Percentiles rank a stretch among this genome's conserved stretches.
Conservation (phyloP, 2,888 invertebrate species). For the Dromius quadrimaculatus region DNA sequence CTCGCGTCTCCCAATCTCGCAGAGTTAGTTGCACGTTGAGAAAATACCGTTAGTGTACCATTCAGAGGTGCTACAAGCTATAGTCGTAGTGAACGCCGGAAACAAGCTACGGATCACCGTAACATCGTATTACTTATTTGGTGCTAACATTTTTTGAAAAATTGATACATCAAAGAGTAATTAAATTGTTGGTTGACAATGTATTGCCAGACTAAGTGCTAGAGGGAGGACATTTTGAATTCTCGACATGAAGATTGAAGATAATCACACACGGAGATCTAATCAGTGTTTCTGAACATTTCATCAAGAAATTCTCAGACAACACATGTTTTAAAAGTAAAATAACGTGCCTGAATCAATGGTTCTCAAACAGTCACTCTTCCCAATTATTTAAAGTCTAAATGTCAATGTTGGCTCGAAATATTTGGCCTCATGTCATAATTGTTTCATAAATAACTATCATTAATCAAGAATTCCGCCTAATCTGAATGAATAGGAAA, state of each 20-base stretch:
- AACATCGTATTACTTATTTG: slow-evolving; percentile 15
- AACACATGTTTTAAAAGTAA: too few species aligned
- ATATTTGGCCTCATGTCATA: too few species aligned
- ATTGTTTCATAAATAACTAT: too few species aligned
- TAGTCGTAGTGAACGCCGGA: not conserved
- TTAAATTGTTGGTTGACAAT: slow-evolving; percentile 33
- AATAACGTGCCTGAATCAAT: too few species aligned
- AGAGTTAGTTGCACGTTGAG: slow-evolving; percentile 28
- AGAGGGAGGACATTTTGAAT: slow-evolving; percentile 21
- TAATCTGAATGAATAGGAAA: too few species aligned
- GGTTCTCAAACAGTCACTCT: too few species aligned
- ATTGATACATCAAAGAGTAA: slow-evolving; percentile 26
- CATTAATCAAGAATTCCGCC: too few species aligned
- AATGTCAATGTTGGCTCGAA: too few species aligned
- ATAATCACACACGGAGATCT: not conserved
- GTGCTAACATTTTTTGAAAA: slow-evolving; percentile 11
- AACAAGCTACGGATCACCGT: not conserved
- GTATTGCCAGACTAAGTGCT: not conserved
- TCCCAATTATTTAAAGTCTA: too few species aligned
- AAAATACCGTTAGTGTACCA: slow-evolving; percentile 30
- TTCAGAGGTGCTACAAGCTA: slow-evolving; percentile 12
- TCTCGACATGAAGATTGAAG: slow-evolving; percentile 5
- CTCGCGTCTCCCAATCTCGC: not conserved
- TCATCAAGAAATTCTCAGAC: too few species aligned
- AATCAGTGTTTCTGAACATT: not conserved